Conservation (phyloP, 2,888 invertebrate genomes). For the Troglohyphantes excavatus region DNA sequence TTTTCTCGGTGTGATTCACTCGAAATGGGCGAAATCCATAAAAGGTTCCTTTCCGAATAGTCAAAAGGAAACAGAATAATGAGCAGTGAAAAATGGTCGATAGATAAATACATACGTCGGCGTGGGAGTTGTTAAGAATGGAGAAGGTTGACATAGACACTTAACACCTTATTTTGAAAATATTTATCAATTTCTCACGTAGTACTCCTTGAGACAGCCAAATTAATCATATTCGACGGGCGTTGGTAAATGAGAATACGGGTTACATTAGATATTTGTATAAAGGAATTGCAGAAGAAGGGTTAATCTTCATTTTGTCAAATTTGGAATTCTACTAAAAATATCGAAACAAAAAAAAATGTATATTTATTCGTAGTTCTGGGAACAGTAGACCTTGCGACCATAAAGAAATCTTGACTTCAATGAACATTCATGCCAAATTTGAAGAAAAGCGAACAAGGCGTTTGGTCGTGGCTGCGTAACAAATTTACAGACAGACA, state of each 20-base stretch:
- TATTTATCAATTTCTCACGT: conserved; percentile 26
- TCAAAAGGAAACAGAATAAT: conserved; percentile 13
- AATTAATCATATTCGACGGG: conserved; percentile 1
- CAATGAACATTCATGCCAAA: too few relatives aligned
- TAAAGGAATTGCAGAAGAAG: too few relatives aligned
- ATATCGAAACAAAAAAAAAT: too few relatives aligned
- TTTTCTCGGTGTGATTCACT: conserved; percentile 45
- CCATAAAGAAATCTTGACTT: too few relatives aligned
- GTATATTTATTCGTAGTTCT: too few relatives aligned
- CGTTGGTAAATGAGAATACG: neutral
- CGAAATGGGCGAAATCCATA: conserved; percentile 46
- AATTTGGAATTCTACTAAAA: too few relatives aligned
- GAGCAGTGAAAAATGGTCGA: conserved; percentile 31
- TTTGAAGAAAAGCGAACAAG: too few relatives aligned
- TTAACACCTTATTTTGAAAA: conserved; percentile 31
- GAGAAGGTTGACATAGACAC: conserved; percentile 27
- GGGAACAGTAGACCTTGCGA: too few relatives aligned
- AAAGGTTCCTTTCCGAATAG: conserved; percentile 13
- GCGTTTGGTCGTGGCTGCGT: too few relatives aligned
- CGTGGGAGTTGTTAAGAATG: conserved; percentile 32
- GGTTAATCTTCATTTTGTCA: too few relatives aligned
- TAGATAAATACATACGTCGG: conserved; percentile 25
- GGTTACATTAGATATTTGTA: too few relatives aligned
- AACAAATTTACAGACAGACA: too few relatives aligned
- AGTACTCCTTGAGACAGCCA: neutral